A percentile compares a stretch with the other conserved stretches of the same genome.
Evolutionary conservation across 2,888 invertebrate species (phyloP).

Genomic region (Troides oblongomaculatus): DNA sequence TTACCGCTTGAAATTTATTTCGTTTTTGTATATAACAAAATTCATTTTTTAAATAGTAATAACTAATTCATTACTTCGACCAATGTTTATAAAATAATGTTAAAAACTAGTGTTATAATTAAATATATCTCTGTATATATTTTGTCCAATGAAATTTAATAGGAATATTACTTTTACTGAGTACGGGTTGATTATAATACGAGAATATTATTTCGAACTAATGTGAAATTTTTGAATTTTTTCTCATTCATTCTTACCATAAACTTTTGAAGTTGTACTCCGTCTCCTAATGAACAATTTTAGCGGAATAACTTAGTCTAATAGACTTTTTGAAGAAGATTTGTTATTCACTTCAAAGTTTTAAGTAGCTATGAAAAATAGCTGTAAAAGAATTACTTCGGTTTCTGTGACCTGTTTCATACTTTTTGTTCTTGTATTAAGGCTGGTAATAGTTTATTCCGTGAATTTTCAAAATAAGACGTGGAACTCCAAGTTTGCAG

Average conservation of each 20-base stretch:
- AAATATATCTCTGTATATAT: too few relatives aligned
- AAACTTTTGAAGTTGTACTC: constrained; percentile 61
- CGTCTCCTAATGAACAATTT: constrained; percentile 70
- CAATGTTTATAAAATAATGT: too few relatives aligned
- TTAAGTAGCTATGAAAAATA: constrained; percentile 78
- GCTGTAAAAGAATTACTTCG: constrained; percentile 73
- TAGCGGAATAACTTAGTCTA: constrained; percentile 70
- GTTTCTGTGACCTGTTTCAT: constrained; percentile 43
- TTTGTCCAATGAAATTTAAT: too few relatives aligned
- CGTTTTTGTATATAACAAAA: background rate
- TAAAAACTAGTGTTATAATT: too few relatives aligned
- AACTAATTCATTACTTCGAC: background rate
- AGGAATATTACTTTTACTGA: too few relatives aligned
- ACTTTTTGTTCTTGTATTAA: constrained; percentile 41
- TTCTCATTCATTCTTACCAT: constrained; percentile 58
- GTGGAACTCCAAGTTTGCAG: constrained; percentile 59
- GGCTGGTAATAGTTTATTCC: constrained; percentile 49
- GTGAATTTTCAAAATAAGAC: constrained; percentile 54
- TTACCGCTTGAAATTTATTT: background rate
- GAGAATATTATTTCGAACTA: background rate
- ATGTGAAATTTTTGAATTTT: background rate
- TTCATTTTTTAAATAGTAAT: background rate
- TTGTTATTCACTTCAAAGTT: constrained; percentile 78
- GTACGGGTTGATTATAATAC: too few relatives aligned
- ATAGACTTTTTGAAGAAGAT: constrained; percentile 74